Evolutionary conservation across 2,113 vertebrate genomes (phyloP).

Genomic region (Penelope pileata): DNA sequence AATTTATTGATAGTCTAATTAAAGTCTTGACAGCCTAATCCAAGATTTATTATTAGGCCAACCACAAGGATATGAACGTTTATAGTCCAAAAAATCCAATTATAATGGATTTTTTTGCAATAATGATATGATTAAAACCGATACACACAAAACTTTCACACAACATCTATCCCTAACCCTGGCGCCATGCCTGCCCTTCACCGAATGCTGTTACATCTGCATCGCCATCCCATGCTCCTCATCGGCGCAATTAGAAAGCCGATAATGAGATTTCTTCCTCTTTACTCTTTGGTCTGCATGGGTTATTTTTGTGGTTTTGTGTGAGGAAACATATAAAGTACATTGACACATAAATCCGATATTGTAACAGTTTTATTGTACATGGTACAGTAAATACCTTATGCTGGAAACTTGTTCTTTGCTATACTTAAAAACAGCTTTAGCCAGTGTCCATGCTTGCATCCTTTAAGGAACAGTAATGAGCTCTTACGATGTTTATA

Average conservation of each 20-base stretch:
- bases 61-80: neutral
- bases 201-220: rapidly evolving
- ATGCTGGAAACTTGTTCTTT: neutral
- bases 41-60: neutral
- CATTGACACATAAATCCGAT: neutral
- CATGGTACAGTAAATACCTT: neutral
- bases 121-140: neutral
- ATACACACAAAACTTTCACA: neutral
- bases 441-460: neutral
- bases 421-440: neutral
- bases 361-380: neutral
- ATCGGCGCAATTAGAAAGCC: rapidly evolving
- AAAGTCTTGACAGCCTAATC: neutral
- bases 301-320: neutral
- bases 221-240: neutral
- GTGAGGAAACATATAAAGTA: neutral
- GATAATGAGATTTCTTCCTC: neutral
- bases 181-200: neutral
- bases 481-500: neutral
- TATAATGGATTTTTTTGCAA: neutral
- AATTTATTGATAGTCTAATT: neutral
- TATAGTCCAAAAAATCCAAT: neutral
- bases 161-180: neutral
- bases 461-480: too few species aligned
- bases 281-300: neutral